These are phyloP conservation scores for Noctua comes DNA, from an alignment of 2,888 invertebrate species.

Conservation along the genomic window DNA sequence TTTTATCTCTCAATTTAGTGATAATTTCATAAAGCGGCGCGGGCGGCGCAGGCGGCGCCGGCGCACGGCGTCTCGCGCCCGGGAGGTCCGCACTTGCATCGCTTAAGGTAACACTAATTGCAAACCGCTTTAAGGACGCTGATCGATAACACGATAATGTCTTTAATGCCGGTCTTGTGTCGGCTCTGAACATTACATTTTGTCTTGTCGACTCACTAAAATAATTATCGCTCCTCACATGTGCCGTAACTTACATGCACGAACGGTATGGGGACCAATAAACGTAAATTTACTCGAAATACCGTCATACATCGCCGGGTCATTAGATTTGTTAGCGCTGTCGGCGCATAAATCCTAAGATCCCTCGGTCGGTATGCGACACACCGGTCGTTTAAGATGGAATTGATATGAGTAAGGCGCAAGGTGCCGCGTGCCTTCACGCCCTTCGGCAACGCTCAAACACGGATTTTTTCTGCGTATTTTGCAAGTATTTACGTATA, in stretches of 20 bases:
- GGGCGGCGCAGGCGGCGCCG: constrained; percentile 78
- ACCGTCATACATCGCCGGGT: constrained; percentile 53
- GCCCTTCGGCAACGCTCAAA: constrained; percentile 72
- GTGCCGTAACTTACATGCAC: constrained; percentile 52
- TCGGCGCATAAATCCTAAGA: constrained; percentile 70
- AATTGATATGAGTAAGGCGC: constrained; percentile 79
- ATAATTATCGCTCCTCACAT: constrained; percentile 70
- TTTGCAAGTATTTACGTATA: constrained; percentile 46
- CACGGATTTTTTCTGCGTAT: constrained; percentile 58
- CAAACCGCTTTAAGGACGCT: constrained; percentile 84
- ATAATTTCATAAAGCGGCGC: constrained; percentile 82
- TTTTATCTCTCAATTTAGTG: constrained; percentile 88
- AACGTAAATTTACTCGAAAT: constrained; percentile 60
- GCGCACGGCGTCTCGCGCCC: constrained; percentile 72
- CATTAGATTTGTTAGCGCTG: constrained; percentile 69
- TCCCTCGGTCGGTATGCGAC: constrained; percentile 79
- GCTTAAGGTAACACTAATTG: constrained; percentile 83
- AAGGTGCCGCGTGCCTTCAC: constrained; percentile 83
- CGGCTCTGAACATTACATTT: constrained; percentile 79
- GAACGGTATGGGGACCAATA: constrained; percentile 52
- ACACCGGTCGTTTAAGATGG: constrained; percentile 81
- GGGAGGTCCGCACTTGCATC: constrained; percentile 81
- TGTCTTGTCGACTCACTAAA: constrained; percentile 73
- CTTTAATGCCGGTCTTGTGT: constrained; percentile 82
- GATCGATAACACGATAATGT: constrained; percentile 88